Evolutionary conservation across 2,888 invertebrate species (phyloP).

Genomic region (Harmothoe impar): DNA sequence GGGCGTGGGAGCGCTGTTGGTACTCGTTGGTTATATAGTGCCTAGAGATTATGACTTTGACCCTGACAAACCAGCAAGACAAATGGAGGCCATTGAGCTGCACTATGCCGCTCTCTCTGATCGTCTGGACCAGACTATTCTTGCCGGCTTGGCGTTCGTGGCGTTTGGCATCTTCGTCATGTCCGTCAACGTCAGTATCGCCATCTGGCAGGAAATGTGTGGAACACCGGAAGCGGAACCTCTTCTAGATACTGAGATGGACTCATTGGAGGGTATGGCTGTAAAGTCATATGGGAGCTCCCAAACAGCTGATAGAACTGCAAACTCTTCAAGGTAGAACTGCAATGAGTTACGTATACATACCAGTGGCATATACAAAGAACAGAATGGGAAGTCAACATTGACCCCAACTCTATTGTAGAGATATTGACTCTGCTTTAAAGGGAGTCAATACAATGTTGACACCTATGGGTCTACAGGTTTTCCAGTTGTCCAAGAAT

Average conservation of each 20-base stretch:
- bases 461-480: too few relatives aligned
- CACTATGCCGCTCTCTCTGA: neutral
- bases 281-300: neutral
- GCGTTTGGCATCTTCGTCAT: conserved; percentile 12
- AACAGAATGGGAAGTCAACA: too few relatives aligned
- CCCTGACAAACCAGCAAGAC: neutral
- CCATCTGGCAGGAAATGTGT: neutral
- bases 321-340: too few relatives aligned
- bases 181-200: conserved; percentile 30
- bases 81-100: conserved; percentile 49
- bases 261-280: conserved; percentile 5
- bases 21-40: conserved; percentile 33
- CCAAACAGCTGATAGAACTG: neutral
- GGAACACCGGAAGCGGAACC: conserved; percentile 14
- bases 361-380: too few relatives aligned
- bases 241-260: conserved; percentile 47
- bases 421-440: too few relatives aligned
- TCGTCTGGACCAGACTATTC: neutral
- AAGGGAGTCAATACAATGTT: too few relatives aligned
- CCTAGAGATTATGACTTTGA: conserved; percentile 41
- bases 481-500: too few relatives aligned
- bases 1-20: conserved; percentile 30
- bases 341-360: too few relatives aligned
- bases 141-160: conserved; percentile 44
- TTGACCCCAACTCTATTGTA: too few relatives aligned